Evolutionary conservation across 2,113 vertebrate species (phyloP), one percentile per base, ranked within the genome.

Genomic region (Pseudopodoces humilis): DNA sequence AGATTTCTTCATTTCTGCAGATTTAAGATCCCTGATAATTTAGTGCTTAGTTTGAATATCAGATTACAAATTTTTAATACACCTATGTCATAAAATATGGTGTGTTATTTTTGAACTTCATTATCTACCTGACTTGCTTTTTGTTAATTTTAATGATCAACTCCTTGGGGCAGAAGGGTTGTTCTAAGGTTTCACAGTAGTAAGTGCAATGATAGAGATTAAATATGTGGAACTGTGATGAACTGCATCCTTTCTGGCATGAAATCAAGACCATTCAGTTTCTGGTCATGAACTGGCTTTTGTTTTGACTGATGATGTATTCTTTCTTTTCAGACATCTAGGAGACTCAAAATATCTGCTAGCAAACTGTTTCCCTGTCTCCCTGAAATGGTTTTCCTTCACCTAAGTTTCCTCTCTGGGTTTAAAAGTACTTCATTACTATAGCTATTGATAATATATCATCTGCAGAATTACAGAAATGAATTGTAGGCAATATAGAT

Each of bases 161-260:
- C 71, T 90, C 93, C 94, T 93, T 83, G 77, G 92, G 93, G 94
- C 76, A 92, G 92, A 50, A 60, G 37, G 59, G 56, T 60, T 81
- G 76, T 93, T 96, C 93, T 97, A 88, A 83, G 91, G 88, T 96
- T 96, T 96, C 91, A 75, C 76, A 82, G 93, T 20, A 81, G 22
- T 77, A 92, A 88, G 83, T 49, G 3, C 86, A 83, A 30, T 71
- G 92, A 93, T 93, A 94, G 92, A 94, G 95, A 97, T 96, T 90
- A 88, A 96, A 86, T 96, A 95, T 78, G 94, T 96, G 95, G 83
- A 86, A 24, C 72, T 64, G 69, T 95, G 94, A 96, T 92, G 93
- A 95, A 96, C 94, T 96, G 72, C 96, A 96, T 94, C 94, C 95
- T 96, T 85, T 94, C 60, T 95, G 95, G 95, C 94, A 78, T 1